Evolutionary conservation across 92 coral and sea anemone species (phyloP).

Genomic region (Muricea muricata): DNA sequence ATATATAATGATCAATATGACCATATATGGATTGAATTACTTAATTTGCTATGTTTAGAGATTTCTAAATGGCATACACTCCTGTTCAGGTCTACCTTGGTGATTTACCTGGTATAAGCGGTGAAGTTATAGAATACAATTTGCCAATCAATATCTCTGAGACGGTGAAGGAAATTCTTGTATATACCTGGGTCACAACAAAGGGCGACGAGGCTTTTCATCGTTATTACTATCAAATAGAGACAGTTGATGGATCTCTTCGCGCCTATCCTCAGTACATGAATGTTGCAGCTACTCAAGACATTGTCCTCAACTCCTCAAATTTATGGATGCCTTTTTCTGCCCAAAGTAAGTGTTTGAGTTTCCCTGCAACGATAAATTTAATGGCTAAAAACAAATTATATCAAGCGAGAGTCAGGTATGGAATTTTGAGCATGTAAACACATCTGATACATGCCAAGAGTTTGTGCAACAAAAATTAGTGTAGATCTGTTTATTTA

Average conservation of each 20-base stretch:
- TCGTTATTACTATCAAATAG: constrained; percentile 67
- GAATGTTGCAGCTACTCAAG: constrained; percentile 67
- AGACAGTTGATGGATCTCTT: constrained; percentile 45
- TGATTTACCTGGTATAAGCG: constrained; percentile 49
- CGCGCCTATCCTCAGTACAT: constrained; percentile 57
- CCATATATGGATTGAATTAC: no score
- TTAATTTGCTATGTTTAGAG: background rate
- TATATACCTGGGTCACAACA: constrained; percentile 63
- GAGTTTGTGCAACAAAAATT: no score
- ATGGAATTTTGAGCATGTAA: no score
- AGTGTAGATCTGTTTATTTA: no score
- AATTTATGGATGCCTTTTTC: constrained; percentile 69
- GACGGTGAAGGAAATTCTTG: constrained; percentile 55
- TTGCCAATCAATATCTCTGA: constrained; percentile 38
- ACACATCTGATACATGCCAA: no score
- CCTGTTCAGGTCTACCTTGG: constrained; percentile 16
- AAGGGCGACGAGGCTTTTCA: constrained; percentile 59
- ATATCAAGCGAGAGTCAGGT: no score
- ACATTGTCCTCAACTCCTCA: constrained; percentile 66
- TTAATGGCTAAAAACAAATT: no score
- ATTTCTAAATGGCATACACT: background rate
- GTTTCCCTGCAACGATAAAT: no score
- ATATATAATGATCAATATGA: no score
- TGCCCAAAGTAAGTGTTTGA: no score
- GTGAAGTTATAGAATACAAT: constrained; percentile 28